Percentiles rank a stretch among this genome's conserved stretches.
Evolutionary conservation across 2,888 invertebrate genomes (phyloP).

Genomic region (Perithous albicinctus): DNA sequence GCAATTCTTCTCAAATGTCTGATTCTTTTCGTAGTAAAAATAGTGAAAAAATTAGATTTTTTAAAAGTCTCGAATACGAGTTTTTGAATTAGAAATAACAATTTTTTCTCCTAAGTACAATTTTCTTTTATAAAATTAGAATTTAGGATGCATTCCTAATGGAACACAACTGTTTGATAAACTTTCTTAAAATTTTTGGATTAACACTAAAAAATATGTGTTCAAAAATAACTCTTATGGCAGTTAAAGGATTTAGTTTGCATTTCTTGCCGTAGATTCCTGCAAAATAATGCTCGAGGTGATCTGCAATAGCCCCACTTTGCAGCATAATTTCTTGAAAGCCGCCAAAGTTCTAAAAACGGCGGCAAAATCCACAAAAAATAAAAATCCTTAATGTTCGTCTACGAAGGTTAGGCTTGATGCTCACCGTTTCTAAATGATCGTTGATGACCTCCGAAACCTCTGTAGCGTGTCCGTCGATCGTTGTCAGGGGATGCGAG

Average conservation of each 20-base stretch:
- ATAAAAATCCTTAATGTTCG: conserved; percentile 32
- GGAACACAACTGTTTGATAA: too few species aligned
- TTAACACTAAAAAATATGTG: too few species aligned
- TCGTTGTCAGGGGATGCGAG: conserved; percentile 8
- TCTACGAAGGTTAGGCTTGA: conserved; percentile 40
- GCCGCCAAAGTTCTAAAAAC: background rate
- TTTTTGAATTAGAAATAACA: too few species aligned
- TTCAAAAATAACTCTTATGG: background rate
- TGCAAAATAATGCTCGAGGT: background rate
- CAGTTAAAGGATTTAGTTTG: background rate
- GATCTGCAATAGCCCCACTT: conserved; percentile 6
- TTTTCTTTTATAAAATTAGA: too few species aligned
- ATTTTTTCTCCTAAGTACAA: too few species aligned
- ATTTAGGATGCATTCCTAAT: too few species aligned
- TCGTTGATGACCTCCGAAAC: conserved; percentile 55
- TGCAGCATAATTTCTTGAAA: conserved; percentile 17
- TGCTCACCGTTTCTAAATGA: conserved; percentile 22
- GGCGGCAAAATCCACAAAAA: background rate
- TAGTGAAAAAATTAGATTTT: too few species aligned
- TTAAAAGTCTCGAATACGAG: too few species aligned
- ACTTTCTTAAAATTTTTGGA: too few species aligned
- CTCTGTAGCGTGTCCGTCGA: conserved; percentile 20
- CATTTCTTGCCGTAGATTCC: background rate
- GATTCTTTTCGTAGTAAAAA: too few species aligned
- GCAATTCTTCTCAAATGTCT: too few species aligned